Evolutionary conservation across 1,140 invertebrate species (phyloP).

Genomic region (Trichomalopsis sarcophagae): DNA sequence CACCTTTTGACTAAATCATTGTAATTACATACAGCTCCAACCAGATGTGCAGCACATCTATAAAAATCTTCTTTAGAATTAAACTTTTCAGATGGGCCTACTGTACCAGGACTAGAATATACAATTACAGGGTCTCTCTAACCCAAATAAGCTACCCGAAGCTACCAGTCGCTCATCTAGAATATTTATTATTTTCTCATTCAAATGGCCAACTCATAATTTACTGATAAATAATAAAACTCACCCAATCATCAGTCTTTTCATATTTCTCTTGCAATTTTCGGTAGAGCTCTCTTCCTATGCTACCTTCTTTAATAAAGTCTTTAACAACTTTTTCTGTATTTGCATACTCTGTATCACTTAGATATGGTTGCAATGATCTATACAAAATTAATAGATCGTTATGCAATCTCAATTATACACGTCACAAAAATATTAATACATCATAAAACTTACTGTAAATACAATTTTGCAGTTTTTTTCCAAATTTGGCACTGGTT

Average conservation of each 20-base stretch:
- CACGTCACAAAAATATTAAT: neutral
- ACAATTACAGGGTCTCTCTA: slow-evolving; percentile 85
- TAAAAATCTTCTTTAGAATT: slow-evolving; percentile 77
- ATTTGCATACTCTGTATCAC: slow-evolving; percentile 79
- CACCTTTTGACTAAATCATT: slow-evolving; percentile 84
- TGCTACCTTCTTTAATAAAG: slow-evolving; percentile 78
- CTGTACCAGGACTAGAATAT: slow-evolving; percentile 85
- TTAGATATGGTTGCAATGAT: slow-evolving; percentile 83
- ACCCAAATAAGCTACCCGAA: slow-evolving; percentile 84
- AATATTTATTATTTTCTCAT: slow-evolving; percentile 41
- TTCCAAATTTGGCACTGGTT: slow-evolving; percentile 69
- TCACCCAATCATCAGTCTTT: slow-evolving; percentile 67
- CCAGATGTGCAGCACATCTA: slow-evolving; percentile 81
- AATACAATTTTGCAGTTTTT: slow-evolving; percentile 67
- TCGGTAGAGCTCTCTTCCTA: slow-evolving; percentile 82
- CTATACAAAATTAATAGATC: slow-evolving; percentile 59
- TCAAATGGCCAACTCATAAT: neutral
- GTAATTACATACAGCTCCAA: slow-evolving; percentile 82
- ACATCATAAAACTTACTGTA: slow-evolving; percentile 54
- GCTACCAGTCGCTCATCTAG: slow-evolving; percentile 89
- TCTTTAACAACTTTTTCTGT: slow-evolving; percentile 82
- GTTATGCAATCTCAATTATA: slow-evolving; percentile 18
- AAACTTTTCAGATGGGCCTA: slow-evolving; percentile 84
- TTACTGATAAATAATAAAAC: slow-evolving; percentile 35
- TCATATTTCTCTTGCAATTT: slow-evolving; percentile 64